Evolutionary conservation across 2,888 invertebrate genomes (phyloP).

Genomic region (Crepidodera aurea): DNA sequence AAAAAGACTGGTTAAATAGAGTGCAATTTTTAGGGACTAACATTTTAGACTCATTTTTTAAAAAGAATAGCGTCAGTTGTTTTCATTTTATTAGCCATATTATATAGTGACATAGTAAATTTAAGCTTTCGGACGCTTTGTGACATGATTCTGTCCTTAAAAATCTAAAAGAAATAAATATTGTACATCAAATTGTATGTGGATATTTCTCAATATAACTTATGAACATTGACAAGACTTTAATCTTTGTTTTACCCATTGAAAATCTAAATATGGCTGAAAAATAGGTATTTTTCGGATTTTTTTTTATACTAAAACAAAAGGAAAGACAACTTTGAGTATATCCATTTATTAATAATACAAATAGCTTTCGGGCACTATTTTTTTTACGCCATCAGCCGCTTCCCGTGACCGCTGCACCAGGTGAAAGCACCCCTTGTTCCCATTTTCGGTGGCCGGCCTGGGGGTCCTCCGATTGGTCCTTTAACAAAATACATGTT

Average conservation of each 20-base stretch:
- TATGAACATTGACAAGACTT: slow-evolving; percentile 21
- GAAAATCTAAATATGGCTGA: no score
- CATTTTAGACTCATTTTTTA: background rate
- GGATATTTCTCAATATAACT: slow-evolving; percentile 51
- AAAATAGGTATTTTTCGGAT: no score
- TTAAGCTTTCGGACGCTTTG: slow-evolving; percentile 48
- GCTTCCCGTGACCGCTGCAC: no score
- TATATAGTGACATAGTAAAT: slow-evolving; percentile 44
- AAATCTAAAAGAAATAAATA: slow-evolving; percentile 44
- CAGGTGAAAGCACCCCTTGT: no score
- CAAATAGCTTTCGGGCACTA: no score
- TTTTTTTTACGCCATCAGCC: no score
- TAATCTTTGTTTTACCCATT: background rate
- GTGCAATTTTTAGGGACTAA: slow-evolving; percentile 2
- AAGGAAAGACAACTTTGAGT: no score
- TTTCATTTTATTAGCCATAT: slow-evolving; percentile 37
- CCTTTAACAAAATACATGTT: no score
- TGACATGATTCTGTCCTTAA: slow-evolving; percentile 47
- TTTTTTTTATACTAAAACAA: no score
- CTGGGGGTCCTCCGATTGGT: no score
- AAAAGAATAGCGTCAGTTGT: slow-evolving; percentile 12
- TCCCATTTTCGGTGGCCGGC: no score
- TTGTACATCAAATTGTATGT: slow-evolving; percentile 47
- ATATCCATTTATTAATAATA: no score
- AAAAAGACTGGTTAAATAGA: slow-evolving; percentile 12